Conservation (phyloP, 2,797 vertebrate species). For the Cyclopterus lumpus region DNA sequence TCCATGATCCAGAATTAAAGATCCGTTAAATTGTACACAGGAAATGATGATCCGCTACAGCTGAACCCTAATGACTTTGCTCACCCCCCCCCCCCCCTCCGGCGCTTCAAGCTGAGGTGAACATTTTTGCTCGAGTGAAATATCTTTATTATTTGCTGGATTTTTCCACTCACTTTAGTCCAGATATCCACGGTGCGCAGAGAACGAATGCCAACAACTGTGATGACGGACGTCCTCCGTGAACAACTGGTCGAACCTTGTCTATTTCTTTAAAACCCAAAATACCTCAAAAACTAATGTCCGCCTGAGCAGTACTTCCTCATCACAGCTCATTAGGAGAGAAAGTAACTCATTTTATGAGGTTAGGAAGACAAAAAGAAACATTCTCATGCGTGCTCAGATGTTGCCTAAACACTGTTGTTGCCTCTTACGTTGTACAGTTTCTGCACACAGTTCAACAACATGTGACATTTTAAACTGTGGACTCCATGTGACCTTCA, state of each 20-base stretch:
- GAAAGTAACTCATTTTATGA: background rate
- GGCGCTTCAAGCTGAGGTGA: background rate
- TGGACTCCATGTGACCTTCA: background rate
- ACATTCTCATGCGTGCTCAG: background rate
- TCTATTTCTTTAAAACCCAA: background rate
- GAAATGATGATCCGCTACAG: background rate
- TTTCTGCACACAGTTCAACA: background rate
- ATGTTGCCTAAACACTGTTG: background rate
- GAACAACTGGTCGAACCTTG: background rate
- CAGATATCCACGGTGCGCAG: background rate
- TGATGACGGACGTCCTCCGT: background rate
- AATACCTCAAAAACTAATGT: background rate
- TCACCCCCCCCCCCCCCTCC: background rate
- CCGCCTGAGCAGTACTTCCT: background rate
- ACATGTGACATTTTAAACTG: background rate
- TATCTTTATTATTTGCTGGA: conserved; percentile 3
- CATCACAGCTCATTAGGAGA: background rate
- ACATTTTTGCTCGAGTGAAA: background rate
- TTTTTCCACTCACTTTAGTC: background rate
- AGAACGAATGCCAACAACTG: background rate
- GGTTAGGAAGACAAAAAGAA: too few species aligned
- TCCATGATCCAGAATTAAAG: background rate
- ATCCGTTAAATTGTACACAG: background rate
- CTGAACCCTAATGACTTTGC: background rate
- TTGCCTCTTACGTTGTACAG: background rate